phyloP scores from a whole-genome alignment of 2,113 vertebrate species.

The Burhinus oedicnemus region DNA sequence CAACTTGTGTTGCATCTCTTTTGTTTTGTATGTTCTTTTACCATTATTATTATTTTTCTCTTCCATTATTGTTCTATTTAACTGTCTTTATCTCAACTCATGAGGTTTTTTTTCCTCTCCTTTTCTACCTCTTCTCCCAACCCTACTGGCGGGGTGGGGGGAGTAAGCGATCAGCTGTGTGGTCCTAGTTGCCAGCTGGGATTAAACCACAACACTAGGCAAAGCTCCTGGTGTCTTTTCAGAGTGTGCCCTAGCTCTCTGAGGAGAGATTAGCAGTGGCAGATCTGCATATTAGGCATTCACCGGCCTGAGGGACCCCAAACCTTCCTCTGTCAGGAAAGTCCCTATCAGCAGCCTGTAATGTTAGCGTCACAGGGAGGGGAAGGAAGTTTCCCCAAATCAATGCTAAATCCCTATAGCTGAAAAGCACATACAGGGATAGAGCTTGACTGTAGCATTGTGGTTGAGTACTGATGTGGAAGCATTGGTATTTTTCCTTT shows the following conservation, averaged over 20 bases:
- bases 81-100: neutral
- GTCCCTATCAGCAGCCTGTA: fast-evolving
- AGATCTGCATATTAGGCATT: neutral
- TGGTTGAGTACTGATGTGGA: neutral
- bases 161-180: neutral
- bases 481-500: neutral
- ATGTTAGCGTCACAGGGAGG: neutral
- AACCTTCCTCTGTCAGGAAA: neutral
- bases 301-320: neutral
- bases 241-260: neutral
- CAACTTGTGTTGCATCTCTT: neutral
- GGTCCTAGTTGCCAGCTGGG: neutral
- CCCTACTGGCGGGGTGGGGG: neutral
- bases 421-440: neutral
- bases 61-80: neutral
- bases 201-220: neutral
- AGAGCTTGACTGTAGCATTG: neutral
- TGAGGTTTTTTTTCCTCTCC: neutral
- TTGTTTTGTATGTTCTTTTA: neutral
- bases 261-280: neutral
- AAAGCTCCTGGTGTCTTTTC: neutral
- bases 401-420: neutral
- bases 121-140: neutral
- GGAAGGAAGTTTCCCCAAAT: neutral
- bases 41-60: neutral